These are phyloP conservation scores for Harpalus rufipes DNA, from an alignment of 2,888 invertebrate genomes.

Conservation along the genomic window DNA sequence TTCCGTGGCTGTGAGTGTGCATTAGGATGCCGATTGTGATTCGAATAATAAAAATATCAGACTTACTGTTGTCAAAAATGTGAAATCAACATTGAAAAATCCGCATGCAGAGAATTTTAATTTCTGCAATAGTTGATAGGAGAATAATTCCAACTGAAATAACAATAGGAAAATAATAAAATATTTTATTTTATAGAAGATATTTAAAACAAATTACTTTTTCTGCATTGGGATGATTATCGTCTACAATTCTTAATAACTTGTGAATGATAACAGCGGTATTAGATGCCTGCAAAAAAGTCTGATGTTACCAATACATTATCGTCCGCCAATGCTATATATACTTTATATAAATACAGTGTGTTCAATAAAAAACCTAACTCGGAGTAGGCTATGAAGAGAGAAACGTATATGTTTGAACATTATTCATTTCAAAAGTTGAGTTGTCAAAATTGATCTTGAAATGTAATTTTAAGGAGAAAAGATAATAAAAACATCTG, in stretches of 20 bases:
- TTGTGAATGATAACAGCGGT: conserved; percentile 36
- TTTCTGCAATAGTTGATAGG: conserved; percentile 18
- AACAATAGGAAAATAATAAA: not conserved
- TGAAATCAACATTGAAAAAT: conserved; percentile 34
- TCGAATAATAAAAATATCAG: not conserved
- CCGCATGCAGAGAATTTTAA: conserved; percentile 34
- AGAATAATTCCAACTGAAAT: conserved; percentile 34
- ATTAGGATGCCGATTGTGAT: not conserved
- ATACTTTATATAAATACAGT: too few relatives aligned
- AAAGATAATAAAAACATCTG: too few relatives aligned
- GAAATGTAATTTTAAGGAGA: too few relatives aligned
- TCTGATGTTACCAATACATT: too few relatives aligned
- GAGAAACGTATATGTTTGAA: too few relatives aligned
- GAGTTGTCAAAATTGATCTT: too few relatives aligned
- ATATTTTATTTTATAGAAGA: not conserved
- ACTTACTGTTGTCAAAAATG: conserved; percentile 36
- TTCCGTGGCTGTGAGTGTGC: not conserved
- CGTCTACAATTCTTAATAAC: conserved; percentile 16
- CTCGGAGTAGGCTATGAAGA: too few relatives aligned
- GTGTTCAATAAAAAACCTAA: too few relatives aligned
- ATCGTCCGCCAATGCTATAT: too few relatives aligned
- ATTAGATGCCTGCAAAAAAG: conserved; percentile 18
- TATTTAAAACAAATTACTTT: not conserved
- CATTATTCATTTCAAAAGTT: too few relatives aligned
- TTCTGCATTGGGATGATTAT: conserved; percentile 26